Base-by-base conservation (phyloP, 2,888 invertebrate genomes). In the Apantesis nais region DNA sequence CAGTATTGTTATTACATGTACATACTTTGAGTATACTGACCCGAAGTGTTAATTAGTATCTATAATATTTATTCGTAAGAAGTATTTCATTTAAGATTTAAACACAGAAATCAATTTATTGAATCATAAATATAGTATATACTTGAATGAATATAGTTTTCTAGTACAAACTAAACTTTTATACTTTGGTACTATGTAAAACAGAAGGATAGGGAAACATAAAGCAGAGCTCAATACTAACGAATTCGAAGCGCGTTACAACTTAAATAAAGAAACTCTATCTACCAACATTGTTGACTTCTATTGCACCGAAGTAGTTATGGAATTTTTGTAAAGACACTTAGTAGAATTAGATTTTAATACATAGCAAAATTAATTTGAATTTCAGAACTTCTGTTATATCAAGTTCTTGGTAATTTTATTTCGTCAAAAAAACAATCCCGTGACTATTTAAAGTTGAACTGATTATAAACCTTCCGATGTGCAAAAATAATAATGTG, bases 181-280 rank as follows among this genome's bases (percentile, higher is more conserved):
- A 25, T 55, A 25, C 55, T 55, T 55, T 25, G 25, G 12, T 14
- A 25, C 14, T 55, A 5, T 25, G 25, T 55, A 4, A 55, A 25
- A 4, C 25, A 25, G 4, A 55, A 55, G 12, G 14, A 29, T 58
- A 29, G 29, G 1, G 1, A 29, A 16, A 29, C 29, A 7, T 58
- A 58, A 16, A 29, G 29, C 16, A 29, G 29, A 58, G 29, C 14
- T 58, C 7, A 16, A 1, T 29, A 2, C 39, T 39, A n/a, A n/a
- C 14, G 11, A 41, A 63, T 63, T 44, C 39, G 16, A 29, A 39
- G 19, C 63, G 44, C 63, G 63, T 41, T 63, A 29, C 29, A 63
- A 63, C n/a, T 44, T 29, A 63, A 63, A 44, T 11, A 63, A 44
- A 63, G 63, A 63, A 63, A 39, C 39, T 44, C 37, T 2, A 25